Conservation (phyloP, 2,113 vertebrate genomes). For the Poeciliopsis prolifica region DNA sequence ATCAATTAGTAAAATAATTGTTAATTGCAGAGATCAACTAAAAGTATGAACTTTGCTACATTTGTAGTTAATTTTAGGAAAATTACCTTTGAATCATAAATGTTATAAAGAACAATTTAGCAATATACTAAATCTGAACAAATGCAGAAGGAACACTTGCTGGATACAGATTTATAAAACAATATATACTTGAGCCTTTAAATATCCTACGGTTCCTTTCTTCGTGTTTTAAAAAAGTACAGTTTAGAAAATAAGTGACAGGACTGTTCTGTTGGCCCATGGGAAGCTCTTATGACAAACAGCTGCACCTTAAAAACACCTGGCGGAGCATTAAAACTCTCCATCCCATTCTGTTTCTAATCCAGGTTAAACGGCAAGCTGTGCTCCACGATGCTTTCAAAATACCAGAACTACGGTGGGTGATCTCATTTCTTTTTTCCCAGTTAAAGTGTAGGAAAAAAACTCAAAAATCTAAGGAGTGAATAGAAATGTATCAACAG, state of each 20-base stretch:
- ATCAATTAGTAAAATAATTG: too few relatives aligned
- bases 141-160: background rate
- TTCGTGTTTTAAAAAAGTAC: background rate
- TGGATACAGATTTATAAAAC: background rate
- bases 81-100: background rate
- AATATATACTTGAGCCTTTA: background rate
- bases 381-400: background rate
- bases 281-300: background rate
- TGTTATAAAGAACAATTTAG: too few relatives aligned
- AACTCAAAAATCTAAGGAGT: background rate
- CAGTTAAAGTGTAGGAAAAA: background rate
- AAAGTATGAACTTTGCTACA: background rate
- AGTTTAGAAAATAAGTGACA: too few relatives aligned
- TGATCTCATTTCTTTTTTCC: background rate
- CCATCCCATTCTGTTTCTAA: background rate
- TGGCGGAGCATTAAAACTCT: conserved; percentile 51
- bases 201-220: background rate
- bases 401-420: background rate
- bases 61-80: background rate
- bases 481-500: background rate
- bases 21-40: background rate
- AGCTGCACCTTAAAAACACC: conserved; percentile 32
- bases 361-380: background rate
- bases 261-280: conserved; percentile 24
- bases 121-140: background rate